Conservation (phyloP, 2,888 invertebrate species). For the Amblyjoppa proteus region DNA sequence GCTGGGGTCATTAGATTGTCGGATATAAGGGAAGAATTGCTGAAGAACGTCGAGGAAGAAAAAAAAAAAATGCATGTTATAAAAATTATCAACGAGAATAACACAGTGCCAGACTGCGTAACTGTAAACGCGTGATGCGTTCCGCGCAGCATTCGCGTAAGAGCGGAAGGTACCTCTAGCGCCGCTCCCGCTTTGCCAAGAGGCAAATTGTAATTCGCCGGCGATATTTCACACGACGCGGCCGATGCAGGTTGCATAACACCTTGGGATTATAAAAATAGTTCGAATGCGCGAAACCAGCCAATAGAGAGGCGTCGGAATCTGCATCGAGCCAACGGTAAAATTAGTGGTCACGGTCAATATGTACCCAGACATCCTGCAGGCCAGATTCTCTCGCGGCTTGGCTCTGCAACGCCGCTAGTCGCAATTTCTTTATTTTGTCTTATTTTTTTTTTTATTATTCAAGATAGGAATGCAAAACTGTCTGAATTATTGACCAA, state of each 20-base stretch:
- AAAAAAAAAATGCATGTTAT: background rate
- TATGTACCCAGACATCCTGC: constrained; percentile 55
- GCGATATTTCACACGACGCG: constrained; percentile 57
- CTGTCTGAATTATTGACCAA: constrained; percentile 23
- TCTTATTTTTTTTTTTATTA: background rate
- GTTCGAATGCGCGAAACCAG: constrained; percentile 31
- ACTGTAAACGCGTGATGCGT: constrained; percentile 46
- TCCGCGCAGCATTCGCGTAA: constrained; percentile 23
- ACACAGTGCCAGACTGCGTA: constrained; percentile 38
- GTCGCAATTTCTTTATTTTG: constrained; percentile 1
- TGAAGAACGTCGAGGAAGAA: background rate
- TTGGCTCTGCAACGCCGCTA: constrained; percentile 18
- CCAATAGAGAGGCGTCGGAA: constrained; percentile 18
- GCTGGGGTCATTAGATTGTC: constrained; percentile 49
- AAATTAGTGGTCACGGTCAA: constrained; percentile 68
- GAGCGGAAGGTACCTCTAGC: constrained; percentile 39
- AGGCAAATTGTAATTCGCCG: constrained; percentile 51
- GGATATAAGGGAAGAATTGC: constrained; percentile 39
- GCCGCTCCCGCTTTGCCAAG: constrained; percentile 6
- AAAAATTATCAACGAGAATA: constrained; percentile 14
- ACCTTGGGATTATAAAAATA: constrained; percentile 53
- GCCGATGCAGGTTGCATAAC: constrained; percentile 12
- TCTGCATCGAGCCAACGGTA: constrained; percentile 64
- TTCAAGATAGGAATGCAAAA: constrained; percentile 23
- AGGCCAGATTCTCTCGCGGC: constrained; percentile 31